Base-by-base conservation (phyloP, 2,888 invertebrate species). In the Carcina quercana region DNA sequence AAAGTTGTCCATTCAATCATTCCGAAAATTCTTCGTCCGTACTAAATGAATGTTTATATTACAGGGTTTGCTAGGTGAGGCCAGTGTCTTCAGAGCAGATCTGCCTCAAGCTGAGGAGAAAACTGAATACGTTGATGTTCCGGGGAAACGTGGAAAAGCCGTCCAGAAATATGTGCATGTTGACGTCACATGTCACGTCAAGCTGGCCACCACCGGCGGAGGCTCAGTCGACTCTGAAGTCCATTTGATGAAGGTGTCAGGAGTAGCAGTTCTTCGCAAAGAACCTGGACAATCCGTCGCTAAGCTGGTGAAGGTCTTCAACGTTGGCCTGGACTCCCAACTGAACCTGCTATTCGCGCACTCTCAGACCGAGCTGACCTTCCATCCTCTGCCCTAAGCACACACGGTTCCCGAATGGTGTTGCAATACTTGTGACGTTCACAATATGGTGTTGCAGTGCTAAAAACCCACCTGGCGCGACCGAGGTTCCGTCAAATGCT, bases 281-380 rank as follows among this genome's bases (percentile, higher is more conserved):
- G 86, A 87, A 26, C 87, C 88, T 0, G 78, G 78, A n/a, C 69
- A 80, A 40, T 59, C 78, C 2, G 64, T 70, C 20, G 88, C 90
- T 1, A 78, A 79, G 26, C 70, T 91, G 1, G 54, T 87, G 4
- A 83, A 86, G 54, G 86, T 91, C 15, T 89, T 86, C 65, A 88
- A 89, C 58, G 88, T 90, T 31, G 90, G 90, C 42, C 67, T 91
- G 46, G 90, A 90, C 62, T 90, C 90, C 1, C 89, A 90, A 58
- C 61, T 91, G 45, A 89, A 89, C 60, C 66, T 89, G 36, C 66
- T 90, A 36, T 90, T 90, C 62, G 86, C 88, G 1, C 86, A 86
- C 63, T 88, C 87, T 41, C 87, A 89, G 55, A 87, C 88, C 28
- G 88, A 88, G 66, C 80, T 90, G 28, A 86, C 87, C 25, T 89